Evolutionary conservation across 2,888 invertebrate species (phyloP).

Genomic region (Drosophila macrospina): DNA sequence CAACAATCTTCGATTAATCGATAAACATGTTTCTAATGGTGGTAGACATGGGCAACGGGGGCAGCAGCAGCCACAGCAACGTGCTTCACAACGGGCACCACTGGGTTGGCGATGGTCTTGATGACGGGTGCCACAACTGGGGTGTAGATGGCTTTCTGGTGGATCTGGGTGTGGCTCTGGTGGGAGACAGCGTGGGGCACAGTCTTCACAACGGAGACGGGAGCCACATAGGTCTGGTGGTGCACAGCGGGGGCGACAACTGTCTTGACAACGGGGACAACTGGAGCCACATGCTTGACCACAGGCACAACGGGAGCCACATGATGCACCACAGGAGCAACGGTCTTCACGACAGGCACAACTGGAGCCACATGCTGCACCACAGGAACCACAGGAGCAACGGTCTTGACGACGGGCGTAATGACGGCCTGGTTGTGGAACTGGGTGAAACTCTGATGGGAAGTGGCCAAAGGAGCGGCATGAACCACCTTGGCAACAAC

Average conservation of each 20-base stretch:
- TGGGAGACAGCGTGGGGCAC: conserved; percentile 66
- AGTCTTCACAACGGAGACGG: conserved; percentile 61
- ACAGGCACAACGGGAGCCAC: conserved; percentile 54
- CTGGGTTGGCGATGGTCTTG: conserved; percentile 65
- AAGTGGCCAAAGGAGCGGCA: conserved; percentile 85
- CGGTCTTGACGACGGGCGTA: conserved; percentile 66
- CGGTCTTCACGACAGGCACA: conserved; percentile 36
- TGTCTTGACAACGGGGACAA: conserved; percentile 65
- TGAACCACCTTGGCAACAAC: conserved; percentile 81
- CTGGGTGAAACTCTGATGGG: conserved; percentile 87
- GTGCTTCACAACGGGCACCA: conserved; percentile 59
- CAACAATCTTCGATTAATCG: conserved; percentile 41
- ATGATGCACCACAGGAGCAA: conserved; percentile 49
- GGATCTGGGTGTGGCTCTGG: conserved; percentile 79
- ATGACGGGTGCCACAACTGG: conserved; percentile 57
- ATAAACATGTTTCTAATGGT: conserved; percentile 49
- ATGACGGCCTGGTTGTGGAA: conserved; percentile 86
- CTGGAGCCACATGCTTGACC: conserved; percentile 39
- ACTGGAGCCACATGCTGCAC: conserved; percentile 55
- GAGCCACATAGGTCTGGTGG: conserved; percentile 53
- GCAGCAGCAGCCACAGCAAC: conserved; percentile 54
- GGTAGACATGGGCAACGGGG: conserved; percentile 70
- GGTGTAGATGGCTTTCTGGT: conserved; percentile 68
- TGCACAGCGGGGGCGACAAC: conserved; percentile 53
- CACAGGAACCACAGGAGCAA: conserved; percentile 32